Percentiles rank a stretch among this genome's conserved stretches.
Conservation (phyloP, 2,888 invertebrate genomes). For the Dione juno region DNA sequence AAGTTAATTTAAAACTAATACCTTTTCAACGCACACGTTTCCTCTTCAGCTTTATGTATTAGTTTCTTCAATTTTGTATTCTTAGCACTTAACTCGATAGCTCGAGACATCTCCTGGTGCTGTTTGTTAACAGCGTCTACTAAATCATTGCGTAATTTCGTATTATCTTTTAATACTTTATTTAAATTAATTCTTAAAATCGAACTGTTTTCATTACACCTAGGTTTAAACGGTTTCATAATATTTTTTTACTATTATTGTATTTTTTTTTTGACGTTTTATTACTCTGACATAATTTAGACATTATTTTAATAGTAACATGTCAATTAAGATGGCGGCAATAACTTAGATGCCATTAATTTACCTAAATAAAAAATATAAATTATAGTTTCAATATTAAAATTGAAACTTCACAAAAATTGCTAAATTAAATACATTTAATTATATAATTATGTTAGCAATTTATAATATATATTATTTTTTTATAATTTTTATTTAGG, state of each 20-base stretch:
- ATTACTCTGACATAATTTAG: not conserved
- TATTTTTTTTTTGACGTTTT: not conserved
- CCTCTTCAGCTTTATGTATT: slow-evolving; percentile 55
- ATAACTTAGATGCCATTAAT: not conserved
- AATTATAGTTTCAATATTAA: too few species aligned
- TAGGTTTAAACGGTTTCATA: slow-evolving; percentile 19
- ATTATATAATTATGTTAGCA: too few species aligned
- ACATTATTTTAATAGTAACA: not conserved
- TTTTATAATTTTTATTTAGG: too few species aligned
- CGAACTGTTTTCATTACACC: slow-evolving; percentile 7
- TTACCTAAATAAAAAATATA: too few species aligned
- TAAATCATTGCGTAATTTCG: slow-evolving; percentile 53
- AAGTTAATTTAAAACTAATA: not conserved
- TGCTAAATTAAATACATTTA: too few species aligned
- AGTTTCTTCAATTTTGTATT: slow-evolving; percentile 55
- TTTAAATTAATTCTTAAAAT: slow-evolving; percentile 44
- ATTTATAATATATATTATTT: too few species aligned
- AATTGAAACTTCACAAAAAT: too few species aligned
- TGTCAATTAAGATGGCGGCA: not conserved
- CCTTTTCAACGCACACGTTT: slow-evolving; percentile 53
- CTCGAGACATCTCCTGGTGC: slow-evolving; percentile 74
- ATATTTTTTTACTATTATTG: not conserved
- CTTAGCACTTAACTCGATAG: slow-evolving; percentile 67
- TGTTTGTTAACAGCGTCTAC: slow-evolving; percentile 64
- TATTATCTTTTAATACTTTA: slow-evolving; percentile 56